Evolutionary conservation across 2,797 vertebrate species (phyloP).

Genomic region (Eutrigla gurnardus): DNA sequence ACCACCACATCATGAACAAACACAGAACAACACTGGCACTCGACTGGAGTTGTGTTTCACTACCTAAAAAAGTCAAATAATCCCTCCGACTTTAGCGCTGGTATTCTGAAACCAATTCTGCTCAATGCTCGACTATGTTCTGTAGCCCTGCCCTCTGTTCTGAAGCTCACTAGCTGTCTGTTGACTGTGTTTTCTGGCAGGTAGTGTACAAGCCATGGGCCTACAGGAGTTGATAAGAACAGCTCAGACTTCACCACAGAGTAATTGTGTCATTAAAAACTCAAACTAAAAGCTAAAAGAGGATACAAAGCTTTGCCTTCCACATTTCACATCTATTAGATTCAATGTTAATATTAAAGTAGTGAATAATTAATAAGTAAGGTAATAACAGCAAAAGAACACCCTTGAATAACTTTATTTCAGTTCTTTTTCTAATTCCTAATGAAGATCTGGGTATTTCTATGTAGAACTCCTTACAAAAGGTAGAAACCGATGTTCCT

Average conservation of each 20-base stretch:
- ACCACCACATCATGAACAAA: background rate
- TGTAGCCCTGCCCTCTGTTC: background rate
- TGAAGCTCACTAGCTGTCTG: background rate
- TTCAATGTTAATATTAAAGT: background rate
- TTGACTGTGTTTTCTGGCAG: background rate
- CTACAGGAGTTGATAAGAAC: background rate
- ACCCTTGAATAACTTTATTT: no score
- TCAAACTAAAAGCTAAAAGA: slow-evolving; percentile 5
- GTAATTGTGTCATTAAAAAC: background rate
- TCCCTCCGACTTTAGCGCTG: background rate
- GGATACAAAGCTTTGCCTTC: background rate
- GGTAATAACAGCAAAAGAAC: background rate
- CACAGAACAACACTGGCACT: background rate
- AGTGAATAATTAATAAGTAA: background rate
- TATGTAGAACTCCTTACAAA: background rate
- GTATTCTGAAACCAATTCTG: background rate
- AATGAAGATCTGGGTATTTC: background rate
- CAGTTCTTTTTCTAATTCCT: background rate
- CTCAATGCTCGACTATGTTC: background rate
- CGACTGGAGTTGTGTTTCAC: background rate
- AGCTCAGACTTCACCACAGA: slow-evolving; percentile 6
- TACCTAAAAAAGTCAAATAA: background rate
- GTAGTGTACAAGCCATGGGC: background rate
- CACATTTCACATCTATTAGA: background rate
- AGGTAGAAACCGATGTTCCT: background rate